Base-by-base conservation (phyloP, 2,113 vertebrate genomes). In the Notarius lentiginosus region DNA sequence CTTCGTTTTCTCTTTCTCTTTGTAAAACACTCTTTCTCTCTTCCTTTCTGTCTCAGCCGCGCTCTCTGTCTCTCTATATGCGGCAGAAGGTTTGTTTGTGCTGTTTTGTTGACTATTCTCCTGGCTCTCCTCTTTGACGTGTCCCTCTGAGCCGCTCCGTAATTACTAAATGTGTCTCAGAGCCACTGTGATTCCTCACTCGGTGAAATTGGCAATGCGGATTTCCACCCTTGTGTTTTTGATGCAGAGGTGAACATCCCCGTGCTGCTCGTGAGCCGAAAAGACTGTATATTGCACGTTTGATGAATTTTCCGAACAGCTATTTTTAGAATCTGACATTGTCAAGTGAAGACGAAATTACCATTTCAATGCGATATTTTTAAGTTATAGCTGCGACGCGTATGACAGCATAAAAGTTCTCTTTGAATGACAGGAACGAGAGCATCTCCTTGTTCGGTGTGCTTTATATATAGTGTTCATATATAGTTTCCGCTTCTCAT, bases 11-110 rank as follows among this genome's bases (percentile, higher is more conserved):
- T 77, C 27, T 63, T 5, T 82, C n/a, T 72, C 53, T 68, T 47
- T 85, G 41, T 41, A 41, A 41, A 41, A 41, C 41, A 41, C 60
- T 55, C 58, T 49, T 17, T 70, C 55, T 77, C 49, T 55, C n/a
- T 66, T 9, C 8, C 41, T 76, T n/a, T 75, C 58, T 77, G 47
- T 58, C 15, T 58, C 51, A 53, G 10, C 10, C 51, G 51, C 51
- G 51, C 56, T 18, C 17, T 72, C 53, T n/a, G 8, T 79, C 60
- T 84, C 51, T 86, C 84, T 79, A 84, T 79, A 85, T 84, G 65
- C 58, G 72, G 51, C 34, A n/a, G 84, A 80, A 84, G 84, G 75
- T 88, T 90, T 88, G 87, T 90, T 90, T 88, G 87, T 90, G 84
- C 75, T 86, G 84, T 88, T 86, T 76, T 83, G 56, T 84, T 79